phyloP scores from a whole-genome alignment of 2,888 invertebrate species.

The Nymphalis polychloros region DNA sequence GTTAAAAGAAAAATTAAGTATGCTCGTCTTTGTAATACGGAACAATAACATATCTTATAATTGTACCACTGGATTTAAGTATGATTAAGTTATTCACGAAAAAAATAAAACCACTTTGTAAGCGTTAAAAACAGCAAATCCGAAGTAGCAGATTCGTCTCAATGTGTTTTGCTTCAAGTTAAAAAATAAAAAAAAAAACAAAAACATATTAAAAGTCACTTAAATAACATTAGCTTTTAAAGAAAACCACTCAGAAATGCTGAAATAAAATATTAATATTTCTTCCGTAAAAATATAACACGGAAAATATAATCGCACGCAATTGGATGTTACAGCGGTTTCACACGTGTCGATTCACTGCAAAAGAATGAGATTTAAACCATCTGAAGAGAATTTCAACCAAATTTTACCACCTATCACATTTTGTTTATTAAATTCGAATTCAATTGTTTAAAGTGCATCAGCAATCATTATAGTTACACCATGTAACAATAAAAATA shows the following conservation, averaged over 20 bases:
- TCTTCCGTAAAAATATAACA: neutral
- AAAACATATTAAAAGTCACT: constrained; percentile 4
- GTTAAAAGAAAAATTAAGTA: too few relatives aligned
- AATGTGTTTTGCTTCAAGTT: neutral
- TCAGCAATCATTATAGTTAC: too few relatives aligned
- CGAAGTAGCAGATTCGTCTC: constrained; percentile 7
- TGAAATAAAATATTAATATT: neutral
- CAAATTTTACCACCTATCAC: too few relatives aligned
- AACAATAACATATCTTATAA: neutral
- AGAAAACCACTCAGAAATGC: constrained; percentile 10
- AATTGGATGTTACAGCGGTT: neutral
- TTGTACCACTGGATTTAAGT: neutral
- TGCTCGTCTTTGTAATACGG: too few relatives aligned
- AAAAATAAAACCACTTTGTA: constrained; percentile 13
- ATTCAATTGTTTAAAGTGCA: too few relatives aligned
- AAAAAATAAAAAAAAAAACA: neutral
- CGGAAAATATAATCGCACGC: constrained; percentile 7
- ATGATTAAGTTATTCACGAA: constrained; percentile 12
- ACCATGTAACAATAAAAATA: too few relatives aligned
- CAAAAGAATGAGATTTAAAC: too few relatives aligned
- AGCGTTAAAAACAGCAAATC: constrained; percentile 22
- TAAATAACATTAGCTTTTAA: constrained; percentile 15
- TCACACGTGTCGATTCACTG: too few relatives aligned
- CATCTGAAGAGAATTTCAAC: too few relatives aligned
- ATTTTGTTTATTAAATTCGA: too few relatives aligned